These are phyloP conservation scores for Apolygus lucorum DNA, from an alignment of 1,140 invertebrate species.

Conservation along the genomic window DNA sequence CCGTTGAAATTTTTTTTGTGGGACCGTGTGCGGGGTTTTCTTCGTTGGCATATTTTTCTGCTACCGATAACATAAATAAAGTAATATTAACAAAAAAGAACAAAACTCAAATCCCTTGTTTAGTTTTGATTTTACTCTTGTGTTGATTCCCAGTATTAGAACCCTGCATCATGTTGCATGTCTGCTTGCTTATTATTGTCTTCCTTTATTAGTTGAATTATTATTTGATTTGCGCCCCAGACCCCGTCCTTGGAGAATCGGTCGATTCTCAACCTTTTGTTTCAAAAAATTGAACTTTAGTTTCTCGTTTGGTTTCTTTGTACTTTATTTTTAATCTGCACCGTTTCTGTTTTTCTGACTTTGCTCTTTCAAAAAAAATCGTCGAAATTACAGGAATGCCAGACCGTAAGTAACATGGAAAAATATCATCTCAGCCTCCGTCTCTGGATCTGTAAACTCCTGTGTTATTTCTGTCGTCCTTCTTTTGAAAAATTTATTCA, in stretches of 20 bases:
- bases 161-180: constrained; percentile 16
- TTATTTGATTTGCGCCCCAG: too few relatives aligned
- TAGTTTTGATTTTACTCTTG: background rate
- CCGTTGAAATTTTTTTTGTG: constrained; percentile 9
- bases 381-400: constrained; percentile 15
- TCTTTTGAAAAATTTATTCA: too few relatives aligned
- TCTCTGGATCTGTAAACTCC: too few relatives aligned
- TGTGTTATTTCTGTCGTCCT: too few relatives aligned
- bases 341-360: constrained; percentile 7
- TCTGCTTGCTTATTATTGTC: background rate
- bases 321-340: constrained; percentile 7
- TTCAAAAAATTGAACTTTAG: background rate
- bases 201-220: constrained; percentile 1
- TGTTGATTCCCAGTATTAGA: background rate
- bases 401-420: constrained; percentile 6
- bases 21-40: background rate
- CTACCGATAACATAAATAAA: background rate
- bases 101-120: background rate
- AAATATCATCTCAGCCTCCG: background rate
- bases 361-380: constrained; percentile 1
- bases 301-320: background rate
- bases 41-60: background rate
- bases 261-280: background rate
- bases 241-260: background rate
- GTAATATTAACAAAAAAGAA: too few relatives aligned